Evolutionary conservation across 2,113 vertebrate genomes (phyloP), one percentile per base, ranked within the genome.

Genomic region (Isichthys henryi): DNA sequence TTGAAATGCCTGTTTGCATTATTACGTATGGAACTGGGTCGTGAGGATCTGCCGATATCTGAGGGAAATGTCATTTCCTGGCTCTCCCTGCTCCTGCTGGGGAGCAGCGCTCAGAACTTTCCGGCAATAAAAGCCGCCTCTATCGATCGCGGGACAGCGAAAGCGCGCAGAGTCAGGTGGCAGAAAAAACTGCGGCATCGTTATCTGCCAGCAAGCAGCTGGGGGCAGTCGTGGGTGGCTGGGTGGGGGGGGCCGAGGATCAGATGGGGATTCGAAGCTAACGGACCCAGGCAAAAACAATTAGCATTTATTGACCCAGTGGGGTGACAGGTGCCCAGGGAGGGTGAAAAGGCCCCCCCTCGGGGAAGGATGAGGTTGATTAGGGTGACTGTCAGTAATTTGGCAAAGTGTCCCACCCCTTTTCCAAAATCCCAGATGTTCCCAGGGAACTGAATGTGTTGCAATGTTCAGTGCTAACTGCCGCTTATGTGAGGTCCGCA

Each of bases 21-120:
- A 87, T 87, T 87, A 87, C 50, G 50, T 87, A 39, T 87, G 85
- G 85, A 87, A 87, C n/a, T 87, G 85, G 85, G 50, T 53, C 50
- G 50, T 87, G 85, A 87, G 27, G 50, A 35, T 53, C n/a, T 53
- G 50, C 50, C 31, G 50, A 86, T 86, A 86, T 84, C 45, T 50
- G n/a, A 50, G 45, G 43, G 84, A 87, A 87, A 87, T 87, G 85
- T 56, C 85, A 87, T 56, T 50, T 56, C 85, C 85, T 31, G 50
- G 50, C 49, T 35, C 27, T 19, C 11, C 1, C 23, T 87, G n/a
- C 17, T 35, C 1, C 50, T 35, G 17, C 49, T 1, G 10, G 62
- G 62, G 48, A 35, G 27, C 50, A 3, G 4, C 27, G 15, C 45
- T 35, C 50, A 7, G 48, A 56, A 35, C 49, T 31, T 27, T 87